Conservation (phyloP, 2,113 vertebrate species). For the Rattus norvegicus region GRCr8 NC_086021.1:89161001-89161500, state of each 20-base stretch:
- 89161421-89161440: background rate
- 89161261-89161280: background rate
- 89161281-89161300: background rate
- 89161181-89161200: too few relatives aligned
- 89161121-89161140: too few relatives aligned
- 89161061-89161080: background rate
- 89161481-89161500: background rate
- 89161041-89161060: slow-evolving; percentile 5
- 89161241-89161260: background rate
- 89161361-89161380: background rate
- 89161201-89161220: too few relatives aligned
- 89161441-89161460: background rate
- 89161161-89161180: too few relatives aligned
- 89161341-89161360: slow-evolving; percentile 1
- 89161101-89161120: too few relatives aligned
- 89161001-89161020: slow-evolving; percentile 14
- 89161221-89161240: too few relatives aligned
- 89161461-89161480: slow-evolving; percentile 20
- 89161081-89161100: too few relatives aligned
- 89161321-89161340: background rate
- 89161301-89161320: background rate
- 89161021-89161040: background rate
- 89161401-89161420: background rate
- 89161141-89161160: too few relatives aligned
- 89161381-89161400: background rate